These are phyloP conservation scores for Abrostola triplasia DNA, from an alignment of 2,888 invertebrate species.

Conservation along the genomic window DNA sequence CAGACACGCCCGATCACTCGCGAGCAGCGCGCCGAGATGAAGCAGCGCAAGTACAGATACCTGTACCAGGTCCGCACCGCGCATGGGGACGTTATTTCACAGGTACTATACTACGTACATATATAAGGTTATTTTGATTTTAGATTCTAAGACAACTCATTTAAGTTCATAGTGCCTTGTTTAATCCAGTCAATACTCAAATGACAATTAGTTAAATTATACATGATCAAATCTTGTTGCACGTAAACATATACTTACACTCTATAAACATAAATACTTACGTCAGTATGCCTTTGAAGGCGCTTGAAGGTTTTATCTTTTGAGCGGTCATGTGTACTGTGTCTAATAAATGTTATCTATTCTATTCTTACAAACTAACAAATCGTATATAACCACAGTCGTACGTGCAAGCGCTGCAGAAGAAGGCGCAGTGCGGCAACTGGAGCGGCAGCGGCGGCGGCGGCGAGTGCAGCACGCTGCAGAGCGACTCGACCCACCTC, in stretches of 20 bases:
- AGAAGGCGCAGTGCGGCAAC: constrained; percentile 90
- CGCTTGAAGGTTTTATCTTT: too few species aligned
- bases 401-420: constrained; percentile 93
- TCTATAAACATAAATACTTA: too few species aligned
- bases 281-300: too few species aligned
- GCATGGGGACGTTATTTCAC: constrained; percentile 96
- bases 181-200: too few species aligned
- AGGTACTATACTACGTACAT: constrained; percentile 85
- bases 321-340: too few species aligned
- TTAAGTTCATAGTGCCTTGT: too few species aligned
- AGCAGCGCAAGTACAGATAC: constrained; percentile 95
- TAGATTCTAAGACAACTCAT: too few species aligned
- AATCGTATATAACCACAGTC: constrained; percentile 83
- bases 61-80: constrained; percentile 96
- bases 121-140: not conserved
- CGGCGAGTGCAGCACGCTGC: constrained; percentile 92
- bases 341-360: not conserved
- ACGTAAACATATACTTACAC: not conserved
- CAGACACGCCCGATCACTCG: constrained; percentile 88
- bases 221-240: too few species aligned
- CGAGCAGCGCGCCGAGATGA: constrained; percentile 93
- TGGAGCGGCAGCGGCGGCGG: constrained; percentile 82
- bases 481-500: constrained; percentile 93
- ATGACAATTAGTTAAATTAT: too few species aligned
- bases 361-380: not conserved